Evolutionary conservation across 2,113 vertebrate species (phyloP).

Genomic region (Cryptotis parvus): DNA sequence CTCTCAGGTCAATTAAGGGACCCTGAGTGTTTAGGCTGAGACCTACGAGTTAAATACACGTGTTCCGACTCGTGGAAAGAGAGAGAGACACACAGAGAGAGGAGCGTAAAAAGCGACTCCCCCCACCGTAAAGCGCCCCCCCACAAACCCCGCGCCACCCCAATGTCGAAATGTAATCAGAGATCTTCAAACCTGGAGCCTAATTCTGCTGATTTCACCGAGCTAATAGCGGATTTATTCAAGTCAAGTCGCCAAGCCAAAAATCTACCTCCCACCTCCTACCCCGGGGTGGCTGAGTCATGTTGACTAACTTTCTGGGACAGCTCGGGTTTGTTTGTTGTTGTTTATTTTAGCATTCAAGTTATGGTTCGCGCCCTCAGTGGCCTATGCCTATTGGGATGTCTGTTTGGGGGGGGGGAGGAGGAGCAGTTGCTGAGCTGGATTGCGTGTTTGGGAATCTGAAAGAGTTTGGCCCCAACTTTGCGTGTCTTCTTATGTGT

Average conservation of each 20-base stretch:
- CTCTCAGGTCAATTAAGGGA: neutral
- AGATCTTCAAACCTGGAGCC: neutral
- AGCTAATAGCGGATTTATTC: constrained; percentile 20
- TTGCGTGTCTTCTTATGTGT: neutral
- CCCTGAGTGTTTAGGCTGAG: neutral
- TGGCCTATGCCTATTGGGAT: neutral
- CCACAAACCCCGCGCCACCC: no score
- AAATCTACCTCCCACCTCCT: neutral
- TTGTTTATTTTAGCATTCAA: neutral
- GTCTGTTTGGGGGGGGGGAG: neutral
- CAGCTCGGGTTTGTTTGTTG: neutral
- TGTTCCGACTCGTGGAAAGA: neutral
- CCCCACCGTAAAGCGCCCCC: no score
- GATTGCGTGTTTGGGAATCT: neutral
- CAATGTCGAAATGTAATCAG: neutral
- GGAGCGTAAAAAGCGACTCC: neutral
- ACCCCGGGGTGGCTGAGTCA: constrained; percentile 16
- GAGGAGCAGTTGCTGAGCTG: neutral
- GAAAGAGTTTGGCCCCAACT: neutral
- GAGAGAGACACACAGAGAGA: rapidly evolving
- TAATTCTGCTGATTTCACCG: neutral
- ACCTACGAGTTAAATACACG: neutral
- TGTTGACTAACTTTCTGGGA: constrained; percentile 7
- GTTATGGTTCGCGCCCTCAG: neutral
- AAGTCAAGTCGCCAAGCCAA: neutral